These are phyloP conservation scores for Semicossyphus pulcher DNA, from an alignment of 2,113 vertebrate species.

Conservation along the genomic window DNA sequence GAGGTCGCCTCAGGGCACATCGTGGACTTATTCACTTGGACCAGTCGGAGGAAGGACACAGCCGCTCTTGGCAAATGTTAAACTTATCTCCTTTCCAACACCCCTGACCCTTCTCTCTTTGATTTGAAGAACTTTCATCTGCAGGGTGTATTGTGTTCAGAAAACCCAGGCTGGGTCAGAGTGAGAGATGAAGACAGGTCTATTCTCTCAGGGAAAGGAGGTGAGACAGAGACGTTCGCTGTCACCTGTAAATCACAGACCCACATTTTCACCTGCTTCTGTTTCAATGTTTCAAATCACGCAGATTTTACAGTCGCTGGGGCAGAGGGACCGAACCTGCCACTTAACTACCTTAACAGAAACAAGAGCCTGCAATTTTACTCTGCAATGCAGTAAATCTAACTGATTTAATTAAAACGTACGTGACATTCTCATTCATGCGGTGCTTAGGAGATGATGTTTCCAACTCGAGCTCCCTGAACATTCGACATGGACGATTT, in stretches of 20 bases:
- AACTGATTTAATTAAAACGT: slow-evolving; percentile 61
- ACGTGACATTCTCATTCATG: slow-evolving; percentile 49
- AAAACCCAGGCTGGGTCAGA: slow-evolving; percentile 34
- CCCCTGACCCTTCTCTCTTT: slow-evolving; percentile 27
- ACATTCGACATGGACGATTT: slow-evolving; percentile 45
- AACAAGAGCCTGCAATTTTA: slow-evolving; percentile 1
- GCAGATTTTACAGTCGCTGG: slow-evolving; percentile 35
- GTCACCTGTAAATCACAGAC: slow-evolving; percentile 64
- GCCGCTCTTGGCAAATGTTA: slow-evolving; percentile 32
- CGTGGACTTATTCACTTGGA: slow-evolving; percentile 31
- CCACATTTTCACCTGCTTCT: slow-evolving; percentile 53
- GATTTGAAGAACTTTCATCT: slow-evolving; percentile 62
- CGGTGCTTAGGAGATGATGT: slow-evolving; percentile 4
- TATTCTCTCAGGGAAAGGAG: slow-evolving; percentile 25
- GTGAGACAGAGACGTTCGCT: slow-evolving; percentile 21
- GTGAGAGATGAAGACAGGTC: slow-evolving; percentile 33
- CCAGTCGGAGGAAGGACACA: slow-evolving; percentile 25
- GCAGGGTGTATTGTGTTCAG: slow-evolving; percentile 61
- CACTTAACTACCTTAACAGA: slow-evolving; percentile 56
- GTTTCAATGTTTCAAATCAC: slow-evolving; percentile 50
- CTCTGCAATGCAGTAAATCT: slow-evolving; percentile 59
- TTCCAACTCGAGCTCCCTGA: slow-evolving; percentile 23
- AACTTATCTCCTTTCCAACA: slow-evolving; percentile 38
- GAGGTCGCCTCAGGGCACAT: slow-evolving; percentile 59
- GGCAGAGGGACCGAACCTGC: background rate